Evolutionary conservation across 1,140 invertebrate species (phyloP).

Genomic region (Drosophila tropicalis): DNA sequence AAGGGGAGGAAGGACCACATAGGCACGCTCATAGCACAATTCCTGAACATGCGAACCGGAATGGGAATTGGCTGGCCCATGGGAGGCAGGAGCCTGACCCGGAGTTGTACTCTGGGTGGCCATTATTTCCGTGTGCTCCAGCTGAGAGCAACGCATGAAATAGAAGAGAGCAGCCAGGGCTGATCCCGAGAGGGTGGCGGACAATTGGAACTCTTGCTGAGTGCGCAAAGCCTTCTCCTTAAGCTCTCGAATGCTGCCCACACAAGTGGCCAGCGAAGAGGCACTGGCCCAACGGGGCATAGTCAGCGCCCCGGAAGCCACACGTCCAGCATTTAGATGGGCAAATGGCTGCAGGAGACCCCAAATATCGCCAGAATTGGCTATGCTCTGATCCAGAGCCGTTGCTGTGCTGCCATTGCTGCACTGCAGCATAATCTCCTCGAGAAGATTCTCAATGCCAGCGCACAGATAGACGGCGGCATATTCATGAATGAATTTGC

Average conservation of each 20-base stretch:
- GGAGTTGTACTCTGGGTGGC: slow-evolving; percentile 58
- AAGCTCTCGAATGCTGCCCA: slow-evolving; percentile 91
- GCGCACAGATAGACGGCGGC: slow-evolving; percentile 95
- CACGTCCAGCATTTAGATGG: slow-evolving; percentile 93
- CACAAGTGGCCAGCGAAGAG: slow-evolving; percentile 93
- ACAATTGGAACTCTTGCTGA: slow-evolving; percentile 84
- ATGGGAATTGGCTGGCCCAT: slow-evolving; percentile 45
- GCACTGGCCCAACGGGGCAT: slow-evolving; percentile 93
- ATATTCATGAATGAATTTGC: slow-evolving; percentile 94
- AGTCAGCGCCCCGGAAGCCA: slow-evolving; percentile 92
- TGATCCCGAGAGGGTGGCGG: slow-evolving; percentile 86
- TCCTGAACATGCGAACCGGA: slow-evolving; percentile 86
- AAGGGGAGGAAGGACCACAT: slow-evolving; percentile 93
- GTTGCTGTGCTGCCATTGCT: slow-evolving; percentile 85
- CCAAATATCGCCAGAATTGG: slow-evolving; percentile 94
- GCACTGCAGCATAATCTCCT: slow-evolving; percentile 92
- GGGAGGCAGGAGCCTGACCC: slow-evolving; percentile 39
- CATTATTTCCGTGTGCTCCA: slow-evolving; percentile 84
- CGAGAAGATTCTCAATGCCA: slow-evolving; percentile 93
- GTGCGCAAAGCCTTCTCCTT: slow-evolving; percentile 88
- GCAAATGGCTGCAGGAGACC: slow-evolving; percentile 94
- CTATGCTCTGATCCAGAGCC: slow-evolving; percentile 92
- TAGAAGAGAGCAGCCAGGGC: slow-evolving; percentile 93
- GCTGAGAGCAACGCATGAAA: slow-evolving; percentile 95
- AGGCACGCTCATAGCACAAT: slow-evolving; percentile 93